Evolutionary conservation across 2,797 vertebrate species (phyloP).

Genomic region (Ctenopoma kingsleyae): DNA sequence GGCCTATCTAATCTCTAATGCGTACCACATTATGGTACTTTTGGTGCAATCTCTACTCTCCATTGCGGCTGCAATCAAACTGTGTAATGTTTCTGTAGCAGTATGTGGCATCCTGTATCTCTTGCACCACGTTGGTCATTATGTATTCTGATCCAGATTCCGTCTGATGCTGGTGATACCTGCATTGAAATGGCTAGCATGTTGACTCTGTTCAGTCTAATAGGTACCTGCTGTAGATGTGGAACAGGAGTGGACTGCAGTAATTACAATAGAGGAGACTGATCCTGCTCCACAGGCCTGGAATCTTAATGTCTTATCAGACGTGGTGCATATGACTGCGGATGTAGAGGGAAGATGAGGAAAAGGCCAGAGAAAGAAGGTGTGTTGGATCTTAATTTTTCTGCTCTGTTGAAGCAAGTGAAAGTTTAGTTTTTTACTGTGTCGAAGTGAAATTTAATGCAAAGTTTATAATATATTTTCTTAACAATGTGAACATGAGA

Average conservation of each 20-base stretch:
- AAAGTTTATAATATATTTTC: neutral
- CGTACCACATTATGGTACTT: neutral
- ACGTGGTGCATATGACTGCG: conserved; percentile 25
- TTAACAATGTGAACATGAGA: neutral
- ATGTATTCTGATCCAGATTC: conserved; percentile 40
- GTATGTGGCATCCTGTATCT: conserved; percentile 6
- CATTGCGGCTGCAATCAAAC: neutral
- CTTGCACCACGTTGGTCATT: conserved; percentile 9
- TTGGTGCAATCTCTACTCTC: neutral
- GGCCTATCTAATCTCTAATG: too few species aligned
- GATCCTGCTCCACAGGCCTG: conserved; percentile 57
- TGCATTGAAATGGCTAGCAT: conserved; percentile 36
- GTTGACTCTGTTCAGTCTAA: conserved; percentile 54
- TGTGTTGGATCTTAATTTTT: neutral
- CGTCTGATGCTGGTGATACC: conserved; percentile 35
- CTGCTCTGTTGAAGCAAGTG: neutral
- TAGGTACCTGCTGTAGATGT: conserved; percentile 57
- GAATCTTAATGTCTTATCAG: conserved; percentile 72
- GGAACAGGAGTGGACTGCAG: conserved; percentile 54
- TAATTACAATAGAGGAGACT: conserved; percentile 61
- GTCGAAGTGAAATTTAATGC: neutral
- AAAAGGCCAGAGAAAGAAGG: neutral
- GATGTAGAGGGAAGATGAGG: conserved; percentile 6
- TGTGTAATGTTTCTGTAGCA: neutral
- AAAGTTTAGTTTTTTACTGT: neutral